Conservation (phyloP, 2,888 invertebrate genomes). For the Flexamia atlantica region DNA sequence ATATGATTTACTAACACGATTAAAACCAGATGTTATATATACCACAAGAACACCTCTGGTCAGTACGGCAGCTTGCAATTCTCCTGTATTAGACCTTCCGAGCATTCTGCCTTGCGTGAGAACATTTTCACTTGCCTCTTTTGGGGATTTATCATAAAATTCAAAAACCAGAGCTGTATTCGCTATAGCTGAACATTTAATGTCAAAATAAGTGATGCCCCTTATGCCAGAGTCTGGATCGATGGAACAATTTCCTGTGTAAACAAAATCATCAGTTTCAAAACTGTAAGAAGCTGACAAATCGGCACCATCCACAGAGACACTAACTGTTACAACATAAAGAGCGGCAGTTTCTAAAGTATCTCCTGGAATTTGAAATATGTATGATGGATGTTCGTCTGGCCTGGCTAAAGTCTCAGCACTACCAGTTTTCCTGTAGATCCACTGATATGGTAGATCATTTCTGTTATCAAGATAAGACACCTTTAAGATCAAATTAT, state of each 20-base stretch:
- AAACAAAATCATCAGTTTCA: slow-evolving; percentile 9
- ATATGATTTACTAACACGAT: not conserved
- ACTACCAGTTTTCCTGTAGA: not conserved
- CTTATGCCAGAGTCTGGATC: slow-evolving; percentile 4
- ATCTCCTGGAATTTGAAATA: not conserved
- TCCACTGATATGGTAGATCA: not conserved
- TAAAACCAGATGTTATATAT: not conserved
- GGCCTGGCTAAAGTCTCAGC: not conserved
- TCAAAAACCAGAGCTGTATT: not conserved
- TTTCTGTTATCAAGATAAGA: not conserved
- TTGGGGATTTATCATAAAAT: slow-evolving; percentile 12
- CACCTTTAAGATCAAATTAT: not conserved
- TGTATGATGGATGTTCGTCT: not conserved
- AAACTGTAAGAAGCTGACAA: not conserved
- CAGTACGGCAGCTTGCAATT: not conserved
- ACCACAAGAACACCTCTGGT: slow-evolving; percentile 9
- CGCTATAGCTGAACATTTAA: not conserved
- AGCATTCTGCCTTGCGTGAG: slow-evolving; percentile 9
- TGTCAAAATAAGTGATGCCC: slow-evolving; percentile 2
- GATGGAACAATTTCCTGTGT: not conserved
- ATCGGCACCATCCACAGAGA: not conserved
- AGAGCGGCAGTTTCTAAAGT: not conserved
- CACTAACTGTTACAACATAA: not conserved
- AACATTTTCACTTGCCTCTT: not conserved
- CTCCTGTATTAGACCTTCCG: not conserved